These are phyloP conservation scores for Tinea semifulvella DNA, from an alignment of 2,888 invertebrate species.

Conservation along the genomic window DNA sequence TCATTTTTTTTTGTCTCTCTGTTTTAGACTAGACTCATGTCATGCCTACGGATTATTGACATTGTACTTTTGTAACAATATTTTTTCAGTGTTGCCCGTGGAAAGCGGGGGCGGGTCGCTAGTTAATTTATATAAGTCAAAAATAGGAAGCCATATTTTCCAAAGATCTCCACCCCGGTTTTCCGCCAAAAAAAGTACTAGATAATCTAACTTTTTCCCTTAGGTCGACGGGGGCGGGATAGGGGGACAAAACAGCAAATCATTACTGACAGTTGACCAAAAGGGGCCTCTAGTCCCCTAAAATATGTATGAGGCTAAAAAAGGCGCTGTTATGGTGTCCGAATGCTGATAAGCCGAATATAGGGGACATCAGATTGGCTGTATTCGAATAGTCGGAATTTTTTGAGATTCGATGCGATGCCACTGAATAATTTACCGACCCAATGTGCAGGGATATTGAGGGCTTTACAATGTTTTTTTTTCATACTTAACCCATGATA, in stretches of 20 bases:
- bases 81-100: no score
- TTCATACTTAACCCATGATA: no score
- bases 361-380: conserved; percentile 50
- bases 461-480: no score
- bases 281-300: conserved; percentile 56
- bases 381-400: conserved; percentile 16
- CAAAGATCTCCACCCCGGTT: conserved; percentile 54
- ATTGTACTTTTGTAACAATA: no score
- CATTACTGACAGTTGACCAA: conserved; percentile 68
- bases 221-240: conserved; percentile 42
- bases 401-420: conserved; percentile 8
- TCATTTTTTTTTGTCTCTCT: no score
- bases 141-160: conserved; percentile 66
- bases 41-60: no score
- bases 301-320: conserved; percentile 64
- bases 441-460: background rate
- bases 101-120: no score
- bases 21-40: no score
- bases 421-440: conserved; percentile 7
- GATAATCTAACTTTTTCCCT: conserved; percentile 61
- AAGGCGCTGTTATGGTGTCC: conserved; percentile 65
- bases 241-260: conserved; percentile 59
- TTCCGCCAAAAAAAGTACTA: conserved; percentile 54
- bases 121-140: no score
- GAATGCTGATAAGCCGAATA: conserved; percentile 66